Percentiles rank a stretch among this genome's conserved stretches.
Evolutionary conservation across 2,113 vertebrate genomes (phyloP).

Genomic region (Dicentrarchus labrax): DNA sequence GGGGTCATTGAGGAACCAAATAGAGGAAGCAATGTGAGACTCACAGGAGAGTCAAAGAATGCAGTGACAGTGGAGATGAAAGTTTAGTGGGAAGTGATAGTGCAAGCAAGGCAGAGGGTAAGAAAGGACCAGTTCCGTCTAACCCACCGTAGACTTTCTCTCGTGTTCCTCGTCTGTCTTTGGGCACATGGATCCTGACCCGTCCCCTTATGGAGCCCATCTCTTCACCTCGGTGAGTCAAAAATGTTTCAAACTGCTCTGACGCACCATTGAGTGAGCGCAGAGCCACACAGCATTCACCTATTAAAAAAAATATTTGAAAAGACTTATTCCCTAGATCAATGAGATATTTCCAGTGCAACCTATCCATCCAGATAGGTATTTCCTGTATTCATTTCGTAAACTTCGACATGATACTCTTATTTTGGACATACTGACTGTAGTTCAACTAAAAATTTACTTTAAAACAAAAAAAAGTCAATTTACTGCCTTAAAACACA

Average conservation of each 20-base stretch:
- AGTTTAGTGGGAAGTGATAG: constrained; percentile 75
- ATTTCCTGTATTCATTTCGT: neutral
- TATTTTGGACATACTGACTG: neutral
- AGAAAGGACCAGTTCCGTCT: neutral
- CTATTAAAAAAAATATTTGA: constrained; percentile 63
- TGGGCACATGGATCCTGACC: constrained; percentile 84
- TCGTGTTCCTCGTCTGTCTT: constrained; percentile 76
- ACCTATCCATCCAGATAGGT: neutral
- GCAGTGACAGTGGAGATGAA: constrained; percentile 46
- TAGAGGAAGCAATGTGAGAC: constrained; percentile 74
- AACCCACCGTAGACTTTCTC: constrained; percentile 87
- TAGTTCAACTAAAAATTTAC: neutral
- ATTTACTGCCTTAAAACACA: neutral
- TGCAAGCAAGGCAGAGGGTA: constrained; percentile 52
- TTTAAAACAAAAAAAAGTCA: neutral
- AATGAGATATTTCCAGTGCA: neutral
- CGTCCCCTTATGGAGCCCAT: constrained; percentile 89
- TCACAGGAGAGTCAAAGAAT: constrained; percentile 49
- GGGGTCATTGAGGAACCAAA: constrained; percentile 77
- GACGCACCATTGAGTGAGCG: constrained; percentile 71
- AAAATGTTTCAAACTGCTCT: constrained; percentile 89
- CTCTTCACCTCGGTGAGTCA: constrained; percentile 90
- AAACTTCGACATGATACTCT: neutral
- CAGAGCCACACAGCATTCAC: constrained; percentile 88
- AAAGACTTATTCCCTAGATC: neutral